Evolutionary conservation across 2,888 invertebrate species (phyloP), one percentile per base, ranked within the genome.

Genomic region (Luffia ferchaultella): DNA sequence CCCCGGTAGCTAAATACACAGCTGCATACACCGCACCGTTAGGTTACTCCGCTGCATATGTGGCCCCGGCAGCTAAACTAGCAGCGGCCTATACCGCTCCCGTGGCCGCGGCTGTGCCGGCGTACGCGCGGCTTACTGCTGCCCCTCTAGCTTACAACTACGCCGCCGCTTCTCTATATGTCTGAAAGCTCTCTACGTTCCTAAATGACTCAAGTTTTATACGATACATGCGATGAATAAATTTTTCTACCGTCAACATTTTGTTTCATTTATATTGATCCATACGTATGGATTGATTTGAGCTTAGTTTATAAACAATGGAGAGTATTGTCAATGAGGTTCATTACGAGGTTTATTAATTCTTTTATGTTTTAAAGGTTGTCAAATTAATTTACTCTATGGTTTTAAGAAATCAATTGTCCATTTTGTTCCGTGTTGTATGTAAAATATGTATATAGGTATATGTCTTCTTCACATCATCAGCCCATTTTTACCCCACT

Each of bases 191-290:
- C 67, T 53, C 50, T 50, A 52, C 12, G 50, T 9, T 46, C 46
- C 50, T 52, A 42, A 30, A 50, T 20, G 42, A 44, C 15, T 9
- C 16, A 16, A 50, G 17, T 19, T 15, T 5, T 42, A 47, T 41
- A 45, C 45, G 15, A 45, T 45, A 18, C 9, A 20, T 19, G 40
- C 20, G 15, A 16, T 17, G 30, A 16, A 17, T 9, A 71, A 66
- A 69, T 62, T 62, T 61, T 59, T 58, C 57, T 56, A 57, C 58
- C 62, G 65, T 66, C 68, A 64, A 65, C 57, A 67, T 63, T 67
- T 62, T 65, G 45, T 53, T 18, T 53, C 52, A 54, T 51, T 43
- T n/a, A n/a, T n/a, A n/a, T n/a, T n/a, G n/a, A n/a, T n/a, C n/a
- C n/a, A n/a, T n/a, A n/a, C n/a, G n/a, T n/a, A n/a, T n/a, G n/a